A percentile compares a stretch with the other conserved stretches of the same genome.
phyloP scores from a whole-genome alignment of 2,113 vertebrate species.

The Sander lucioperca region DNA sequence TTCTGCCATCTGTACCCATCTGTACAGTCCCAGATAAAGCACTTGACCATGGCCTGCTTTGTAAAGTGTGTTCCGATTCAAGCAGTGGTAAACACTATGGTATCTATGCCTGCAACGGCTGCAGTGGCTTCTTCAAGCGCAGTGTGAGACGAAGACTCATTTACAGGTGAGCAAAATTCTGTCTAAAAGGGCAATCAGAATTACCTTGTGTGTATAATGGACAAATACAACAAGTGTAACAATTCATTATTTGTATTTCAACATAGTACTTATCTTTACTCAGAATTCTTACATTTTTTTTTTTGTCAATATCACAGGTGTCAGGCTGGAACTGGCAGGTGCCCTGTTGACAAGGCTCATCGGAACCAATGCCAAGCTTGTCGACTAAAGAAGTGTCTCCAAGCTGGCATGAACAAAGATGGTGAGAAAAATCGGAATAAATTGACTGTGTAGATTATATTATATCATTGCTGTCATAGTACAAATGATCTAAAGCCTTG shows the following conservation, averaged over 20 bases:
- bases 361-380: conserved; percentile 97
- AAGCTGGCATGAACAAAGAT: conserved; percentile 96
- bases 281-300: not conserved
- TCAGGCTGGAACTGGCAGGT: conserved; percentile 91
- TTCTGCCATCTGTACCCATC: conserved; percentile 1
- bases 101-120: conserved; percentile 95
- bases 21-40: conserved; percentile 74
- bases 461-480: not conserved
- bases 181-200: not conserved
- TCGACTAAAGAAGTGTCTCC: conserved; percentile 93
- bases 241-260: not conserved
- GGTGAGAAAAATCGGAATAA: conserved; percentile 82
- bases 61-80: conserved; percentile 93
- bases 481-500: not conserved
- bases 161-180: conserved; percentile 86
- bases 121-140: conserved; percentile 97
- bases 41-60: conserved; percentile 83
- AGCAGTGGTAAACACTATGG: conserved; percentile 97
- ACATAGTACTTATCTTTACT: not conserved
- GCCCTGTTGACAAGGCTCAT: conserved; percentile 95
- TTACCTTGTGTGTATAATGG: not conserved
- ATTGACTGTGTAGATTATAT: not conserved
- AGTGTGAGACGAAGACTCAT: conserved; percentile 93
- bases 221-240: not conserved
- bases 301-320: conserved; percentile 81